phyloP scores from a whole-genome alignment of 2,113 vertebrate genomes.

The Alligator sinensis region DNA sequence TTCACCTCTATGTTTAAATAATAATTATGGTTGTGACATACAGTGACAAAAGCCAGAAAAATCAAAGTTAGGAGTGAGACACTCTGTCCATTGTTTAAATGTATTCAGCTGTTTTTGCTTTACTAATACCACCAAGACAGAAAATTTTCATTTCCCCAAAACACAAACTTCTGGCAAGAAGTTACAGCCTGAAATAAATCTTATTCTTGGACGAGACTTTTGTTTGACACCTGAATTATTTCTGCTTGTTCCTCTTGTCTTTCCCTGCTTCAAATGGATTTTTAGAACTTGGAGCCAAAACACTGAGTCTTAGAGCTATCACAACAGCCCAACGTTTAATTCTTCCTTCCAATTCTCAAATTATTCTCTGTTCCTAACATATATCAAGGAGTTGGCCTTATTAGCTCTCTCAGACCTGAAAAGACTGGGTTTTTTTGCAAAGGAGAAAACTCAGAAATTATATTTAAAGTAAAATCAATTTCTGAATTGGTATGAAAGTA shows the following conservation, averaged over 20 bases:
- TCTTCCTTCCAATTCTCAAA: conserved; percentile 45
- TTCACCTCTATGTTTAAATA: conserved; percentile 55
- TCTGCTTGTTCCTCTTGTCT: conserved; percentile 54
- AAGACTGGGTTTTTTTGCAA: background rate
- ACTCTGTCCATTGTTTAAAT: conserved; percentile 60
- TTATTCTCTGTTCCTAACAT: conserved; percentile 17
- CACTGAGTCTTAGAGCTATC: conserved; percentile 48
- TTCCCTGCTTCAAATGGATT: conserved; percentile 51
- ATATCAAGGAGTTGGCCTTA: background rate
- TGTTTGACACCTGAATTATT: conserved; percentile 76
- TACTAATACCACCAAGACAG: conserved; percentile 68
- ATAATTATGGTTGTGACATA: conserved; percentile 39
- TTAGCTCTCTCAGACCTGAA: background rate
- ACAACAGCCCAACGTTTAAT: conserved; percentile 62
- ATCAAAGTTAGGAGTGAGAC: conserved; percentile 55
- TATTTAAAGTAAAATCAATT: background rate
- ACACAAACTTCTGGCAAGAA: conserved; percentile 66
- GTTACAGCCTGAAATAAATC: conserved; percentile 72
- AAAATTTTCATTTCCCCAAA: conserved; percentile 64
- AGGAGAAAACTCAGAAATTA: background rate
- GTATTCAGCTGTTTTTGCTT: conserved; percentile 73
- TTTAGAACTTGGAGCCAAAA: conserved; percentile 60
- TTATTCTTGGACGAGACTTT: conserved; percentile 76
- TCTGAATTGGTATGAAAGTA: background rate
- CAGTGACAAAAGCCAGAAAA: conserved; percentile 70